phyloP scores from a whole-genome alignment of 2,888 invertebrate genomes.

The Amphipoea oculea region DNA sequence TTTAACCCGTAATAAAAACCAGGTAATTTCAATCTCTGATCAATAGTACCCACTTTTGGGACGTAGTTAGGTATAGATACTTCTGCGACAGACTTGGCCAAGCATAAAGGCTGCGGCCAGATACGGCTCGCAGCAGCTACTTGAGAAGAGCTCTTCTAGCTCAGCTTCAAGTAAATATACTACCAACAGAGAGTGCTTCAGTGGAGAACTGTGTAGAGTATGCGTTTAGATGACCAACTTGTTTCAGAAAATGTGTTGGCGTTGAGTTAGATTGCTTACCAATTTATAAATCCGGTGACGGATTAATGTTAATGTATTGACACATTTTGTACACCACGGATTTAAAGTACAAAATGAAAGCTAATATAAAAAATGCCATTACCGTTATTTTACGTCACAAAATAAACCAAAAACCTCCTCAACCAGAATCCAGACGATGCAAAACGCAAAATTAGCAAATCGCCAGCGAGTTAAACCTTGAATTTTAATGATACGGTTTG shows the following conservation, averaged over 20 bases:
- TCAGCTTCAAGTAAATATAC: conserved; percentile 32
- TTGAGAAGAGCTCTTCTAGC: conserved; percentile 35
- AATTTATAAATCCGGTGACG: neutral
- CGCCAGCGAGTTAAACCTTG: conserved; percentile 23
- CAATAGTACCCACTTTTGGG: neutral
- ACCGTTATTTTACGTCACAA: neutral
- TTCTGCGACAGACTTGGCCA: neutral
- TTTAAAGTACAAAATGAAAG: neutral
- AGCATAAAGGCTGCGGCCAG: conserved; percentile 8
- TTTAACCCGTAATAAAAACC: neutral
- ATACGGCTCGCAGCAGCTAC: neutral
- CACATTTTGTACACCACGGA: neutral
- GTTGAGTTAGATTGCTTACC: neutral
- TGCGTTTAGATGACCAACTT: neutral
- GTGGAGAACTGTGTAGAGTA: conserved; percentile 18
- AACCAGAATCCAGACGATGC: neutral
- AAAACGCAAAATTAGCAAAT: conserved; percentile 43
- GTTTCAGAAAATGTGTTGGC: neutral
- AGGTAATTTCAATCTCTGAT: neutral
- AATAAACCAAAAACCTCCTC: conserved; percentile 3
- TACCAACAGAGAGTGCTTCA: conserved; percentile 25
- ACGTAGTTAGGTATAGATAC: neutral
- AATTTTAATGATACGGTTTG: conserved; percentile 54
- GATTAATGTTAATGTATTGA: neutral
- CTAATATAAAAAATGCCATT: neutral